Evolutionary conservation across 2,797 vertebrate genomes (phyloP), one percentile per base, ranked within the genome.

Genomic region (Myotis pilosus): DNA sequence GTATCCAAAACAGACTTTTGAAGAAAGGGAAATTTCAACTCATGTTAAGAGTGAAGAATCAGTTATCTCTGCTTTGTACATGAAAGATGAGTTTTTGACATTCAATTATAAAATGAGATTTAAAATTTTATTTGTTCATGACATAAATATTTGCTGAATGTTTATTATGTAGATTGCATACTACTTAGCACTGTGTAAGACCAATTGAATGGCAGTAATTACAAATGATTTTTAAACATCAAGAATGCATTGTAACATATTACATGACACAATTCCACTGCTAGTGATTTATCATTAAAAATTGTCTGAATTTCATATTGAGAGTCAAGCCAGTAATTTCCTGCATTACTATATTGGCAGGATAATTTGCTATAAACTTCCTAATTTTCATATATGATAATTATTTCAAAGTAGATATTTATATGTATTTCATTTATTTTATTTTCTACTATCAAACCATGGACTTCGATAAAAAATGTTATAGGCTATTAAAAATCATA

Each of bases 51-150:
- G 7, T 62, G 13, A 74, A 44, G 25, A 51, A 47, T 75, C 9
- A n/a, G 2, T 38, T 66, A 17, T 86, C 10, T 85, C 20, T 71
- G 1, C 82, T 86, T 41, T 72, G 13, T 22, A 30, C 41, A 15
- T 69, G 20, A 90, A 84, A 20, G 69, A 55, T 62, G n/a, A 3
- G 3, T 11, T 89, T 95, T 86, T 87, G 71, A 89, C 83, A 33
- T 83, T 92, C 25, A 83, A 23, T 89, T 72, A 75, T 92, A 81
- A 72, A 89, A 79, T 83, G 19, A 94, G 57, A 74, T 62, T 93
- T 85, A 22, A 86, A 36, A 83, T 92, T 82, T 23, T 53, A 53
- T 89, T 89, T 55, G 25, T 66, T 89, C 15, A 23, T 36, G 8
- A 74, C 69, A 78, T 92, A 91, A 79, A 83, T 79, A 64, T 69